Evolutionary conservation across 1,140 invertebrate genomes (phyloP).

Genomic region (Microplitis mediator): DNA sequence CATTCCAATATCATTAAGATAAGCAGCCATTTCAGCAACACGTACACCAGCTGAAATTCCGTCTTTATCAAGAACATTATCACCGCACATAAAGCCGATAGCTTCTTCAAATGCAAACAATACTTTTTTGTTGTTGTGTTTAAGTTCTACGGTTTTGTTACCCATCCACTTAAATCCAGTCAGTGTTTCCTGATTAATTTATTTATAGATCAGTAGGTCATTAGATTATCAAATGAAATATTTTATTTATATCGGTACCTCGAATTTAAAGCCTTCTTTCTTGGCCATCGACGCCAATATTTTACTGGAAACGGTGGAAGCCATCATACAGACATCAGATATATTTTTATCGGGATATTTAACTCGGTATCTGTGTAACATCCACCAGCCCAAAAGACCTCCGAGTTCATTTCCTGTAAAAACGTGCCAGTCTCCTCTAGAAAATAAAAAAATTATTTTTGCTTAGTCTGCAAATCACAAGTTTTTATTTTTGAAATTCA

Average conservation of each 20-base stretch:
- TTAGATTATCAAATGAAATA: constrained; percentile 8
- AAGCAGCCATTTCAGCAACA: constrained; percentile 78
- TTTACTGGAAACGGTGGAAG: constrained; percentile 97
- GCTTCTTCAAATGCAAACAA: constrained; percentile 96
- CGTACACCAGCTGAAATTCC: constrained; percentile 87
- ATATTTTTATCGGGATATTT: constrained; percentile 59
- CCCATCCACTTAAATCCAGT: constrained; percentile 99
- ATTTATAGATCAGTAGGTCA: constrained; percentile 2
- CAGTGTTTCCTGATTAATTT: constrained; percentile 81
- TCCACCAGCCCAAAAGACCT: constrained; percentile 95
- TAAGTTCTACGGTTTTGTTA: constrained; percentile 81
- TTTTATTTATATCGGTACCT: constrained; percentile 59
- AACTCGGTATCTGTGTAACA: constrained; percentile 68
- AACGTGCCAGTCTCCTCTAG: constrained; percentile 82
- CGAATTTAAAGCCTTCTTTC: constrained; percentile 82
- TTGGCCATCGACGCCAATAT: constrained; percentile 86
- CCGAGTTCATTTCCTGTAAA: constrained; percentile 97
- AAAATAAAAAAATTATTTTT: constrained; percentile 11
- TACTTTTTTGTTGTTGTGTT: constrained; percentile 73
- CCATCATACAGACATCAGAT: constrained; percentile 77
- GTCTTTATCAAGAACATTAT: constrained; percentile 91
- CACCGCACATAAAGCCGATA: constrained; percentile 94
- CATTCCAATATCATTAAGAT: constrained; percentile 70
- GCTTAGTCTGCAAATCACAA: too few relatives aligned
- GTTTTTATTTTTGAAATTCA: not conserved